Conservation (phyloP, 2,113 vertebrate species). For the Cottus gobio region DNA sequence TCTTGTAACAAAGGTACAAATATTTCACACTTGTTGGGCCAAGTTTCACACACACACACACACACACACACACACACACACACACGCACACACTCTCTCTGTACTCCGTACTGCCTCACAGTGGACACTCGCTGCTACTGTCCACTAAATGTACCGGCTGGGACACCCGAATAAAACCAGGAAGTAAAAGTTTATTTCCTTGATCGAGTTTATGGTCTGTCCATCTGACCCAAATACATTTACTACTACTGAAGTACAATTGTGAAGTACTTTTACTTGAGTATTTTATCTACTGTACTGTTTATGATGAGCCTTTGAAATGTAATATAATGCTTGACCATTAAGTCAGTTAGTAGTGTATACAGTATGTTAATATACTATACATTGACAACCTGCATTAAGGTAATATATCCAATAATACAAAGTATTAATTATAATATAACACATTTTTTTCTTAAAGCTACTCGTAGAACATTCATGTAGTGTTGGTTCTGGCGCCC, state of each 20-base stretch:
- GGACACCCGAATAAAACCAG: not conserved
- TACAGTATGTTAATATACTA: not conserved
- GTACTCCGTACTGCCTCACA: slow-evolving; percentile 58
- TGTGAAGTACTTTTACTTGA: not conserved
- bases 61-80: too few species aligned
- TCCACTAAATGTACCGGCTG: not conserved
- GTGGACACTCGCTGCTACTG: slow-evolving; percentile 54
- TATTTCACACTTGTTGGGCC: not conserved
- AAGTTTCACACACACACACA: too few species aligned
- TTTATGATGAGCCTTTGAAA: not conserved
- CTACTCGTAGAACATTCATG: too few species aligned
- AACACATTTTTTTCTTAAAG: not conserved
- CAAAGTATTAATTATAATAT: not conserved
- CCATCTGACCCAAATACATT: not conserved
- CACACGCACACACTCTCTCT: too few species aligned
- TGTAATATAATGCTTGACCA: not conserved
- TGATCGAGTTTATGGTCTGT: not conserved
- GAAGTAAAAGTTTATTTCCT: not conserved
- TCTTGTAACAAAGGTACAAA: not conserved
- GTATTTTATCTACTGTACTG: not conserved
- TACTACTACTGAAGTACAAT: not conserved
- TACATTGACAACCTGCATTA: not conserved
- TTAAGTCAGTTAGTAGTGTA: not conserved
- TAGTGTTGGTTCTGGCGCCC: too few species aligned
- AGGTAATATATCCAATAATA: not conserved